Percentiles rank a stretch among this genome's conserved stretches.
phyloP scores from a whole-genome alignment of 92 coral and sea anemone genomes.

The Nematostella vectensis region DNA sequence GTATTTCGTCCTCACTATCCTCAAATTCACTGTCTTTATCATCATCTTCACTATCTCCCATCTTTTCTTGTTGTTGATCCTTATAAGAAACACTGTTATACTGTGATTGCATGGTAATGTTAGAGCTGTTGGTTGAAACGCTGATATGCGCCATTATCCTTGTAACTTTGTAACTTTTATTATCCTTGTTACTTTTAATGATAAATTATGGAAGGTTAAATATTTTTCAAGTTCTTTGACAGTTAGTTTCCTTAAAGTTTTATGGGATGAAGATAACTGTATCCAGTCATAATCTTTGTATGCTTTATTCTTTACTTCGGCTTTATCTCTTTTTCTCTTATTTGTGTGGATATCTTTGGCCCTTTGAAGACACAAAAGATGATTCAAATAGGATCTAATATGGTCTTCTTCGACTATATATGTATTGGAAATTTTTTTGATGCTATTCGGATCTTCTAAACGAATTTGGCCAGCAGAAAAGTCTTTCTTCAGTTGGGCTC shows the following conservation, averaged over 20 bases:
- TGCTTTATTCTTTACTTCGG: conserved; percentile 23
- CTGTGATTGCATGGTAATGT: conserved; percentile 22
- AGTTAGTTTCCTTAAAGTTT: conserved; percentile 34
- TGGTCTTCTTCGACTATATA: conserved; percentile 43
- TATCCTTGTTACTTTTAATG: conserved; percentile 23
- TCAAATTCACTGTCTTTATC: conserved; percentile 28
- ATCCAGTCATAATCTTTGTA: conserved; percentile 43
- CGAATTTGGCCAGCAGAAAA: conserved; percentile 21
- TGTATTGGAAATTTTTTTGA: conserved; percentile 22
- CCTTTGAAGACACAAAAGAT: conserved; percentile 49
- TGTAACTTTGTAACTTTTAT: conserved; percentile 23
- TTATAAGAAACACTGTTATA: conserved; percentile 21
- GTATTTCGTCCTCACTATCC: conserved; percentile 27
- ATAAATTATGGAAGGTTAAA: conserved; percentile 28
- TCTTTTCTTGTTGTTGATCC: conserved; percentile 16
- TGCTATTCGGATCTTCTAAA: conserved; percentile 35
- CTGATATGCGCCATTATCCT: conserved; percentile 40
- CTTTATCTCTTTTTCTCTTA: conserved; percentile 44
- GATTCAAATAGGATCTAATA: conserved; percentile 32
- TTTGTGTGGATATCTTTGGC: conserved; percentile 38
- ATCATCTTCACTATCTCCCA: conserved; percentile 16
- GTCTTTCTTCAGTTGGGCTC: conserved; percentile 29
- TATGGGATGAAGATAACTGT: conserved; percentile 37
- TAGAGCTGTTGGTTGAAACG: conserved; percentile 22
- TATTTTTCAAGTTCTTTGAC: conserved; percentile 45